Percentiles rank a stretch among this genome's conserved stretches.
Conservation (phyloP, 2,797 vertebrate species). For the Halcyon leucocephala region DNA sequence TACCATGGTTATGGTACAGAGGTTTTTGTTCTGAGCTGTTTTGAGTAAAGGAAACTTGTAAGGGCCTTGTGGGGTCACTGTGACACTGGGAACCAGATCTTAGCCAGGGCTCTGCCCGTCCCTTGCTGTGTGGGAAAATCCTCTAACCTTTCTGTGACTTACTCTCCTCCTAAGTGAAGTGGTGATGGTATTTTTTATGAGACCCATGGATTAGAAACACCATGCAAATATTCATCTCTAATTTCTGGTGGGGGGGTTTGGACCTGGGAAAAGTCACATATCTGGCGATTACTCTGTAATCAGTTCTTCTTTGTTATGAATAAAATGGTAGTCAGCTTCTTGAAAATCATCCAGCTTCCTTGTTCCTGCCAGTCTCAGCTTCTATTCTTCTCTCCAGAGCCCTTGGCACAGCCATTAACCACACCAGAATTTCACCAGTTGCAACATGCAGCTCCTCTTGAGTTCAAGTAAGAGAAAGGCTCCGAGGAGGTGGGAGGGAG, state of each 20-base stretch:
- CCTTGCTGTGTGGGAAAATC: background rate
- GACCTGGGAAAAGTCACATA: background rate
- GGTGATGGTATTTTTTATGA: background rate
- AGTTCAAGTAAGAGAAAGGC: background rate
- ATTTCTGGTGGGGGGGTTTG: background rate
- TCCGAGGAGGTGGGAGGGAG: background rate
- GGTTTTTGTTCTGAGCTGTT: background rate
- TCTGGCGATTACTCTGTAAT: background rate
- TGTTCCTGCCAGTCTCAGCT: slow-evolving; percentile 49
- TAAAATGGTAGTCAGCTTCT: slow-evolving; percentile 40
- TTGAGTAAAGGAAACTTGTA: background rate
- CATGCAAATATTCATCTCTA: background rate
- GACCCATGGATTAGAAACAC: background rate
- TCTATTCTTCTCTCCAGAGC: slow-evolving; percentile 31
- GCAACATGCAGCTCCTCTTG: slow-evolving; percentile 37
- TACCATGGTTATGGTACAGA: background rate
- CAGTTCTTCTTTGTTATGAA: slow-evolving; percentile 15
- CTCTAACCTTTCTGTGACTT: background rate
- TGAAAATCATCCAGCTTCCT: slow-evolving; percentile 57
- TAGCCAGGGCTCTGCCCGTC: background rate
- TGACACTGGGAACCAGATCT: background rate
- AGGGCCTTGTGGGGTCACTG: background rate
- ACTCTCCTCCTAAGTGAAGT: background rate
- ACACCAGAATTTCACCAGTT: slow-evolving; percentile 44
- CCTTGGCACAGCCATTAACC: slow-evolving; percentile 31